phyloP scores from a whole-genome alignment of 2,113 vertebrate species.

The Acanthochromis polyacanthus region DNA sequence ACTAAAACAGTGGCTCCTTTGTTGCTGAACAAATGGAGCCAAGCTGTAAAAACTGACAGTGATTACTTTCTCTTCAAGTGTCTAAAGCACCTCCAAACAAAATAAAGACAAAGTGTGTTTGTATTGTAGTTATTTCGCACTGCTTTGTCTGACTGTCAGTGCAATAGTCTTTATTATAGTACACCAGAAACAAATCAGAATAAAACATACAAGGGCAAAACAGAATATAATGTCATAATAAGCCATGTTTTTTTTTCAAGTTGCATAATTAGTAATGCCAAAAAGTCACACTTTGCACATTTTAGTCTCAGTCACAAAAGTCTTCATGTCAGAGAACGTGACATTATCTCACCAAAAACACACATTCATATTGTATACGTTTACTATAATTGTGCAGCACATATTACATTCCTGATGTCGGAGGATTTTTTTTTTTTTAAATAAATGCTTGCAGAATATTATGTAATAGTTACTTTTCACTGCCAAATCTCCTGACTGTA shows the following conservation, averaged over 20 bases:
- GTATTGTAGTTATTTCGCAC: too few species aligned
- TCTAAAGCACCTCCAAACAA: too few species aligned
- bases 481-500: conserved; percentile 32
- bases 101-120: too few species aligned
- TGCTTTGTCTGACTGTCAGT: conserved; percentile 8
- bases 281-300: conserved; percentile 60
- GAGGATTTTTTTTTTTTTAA: background rate
- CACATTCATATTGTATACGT: conserved; percentile 45
- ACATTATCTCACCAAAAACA: conserved; percentile 47
- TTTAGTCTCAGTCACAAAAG: conserved; percentile 54
- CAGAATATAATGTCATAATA: conserved; percentile 8
- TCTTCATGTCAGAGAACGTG: conserved; percentile 14
- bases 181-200: conserved; percentile 57
- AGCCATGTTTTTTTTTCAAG: background rate
- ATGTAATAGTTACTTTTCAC: conserved; percentile 12
- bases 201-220: conserved; percentile 51
- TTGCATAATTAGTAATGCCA: conserved; percentile 39
- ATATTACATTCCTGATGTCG: background rate
- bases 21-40: too few species aligned
- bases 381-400: background rate
- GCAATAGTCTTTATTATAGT: conserved; percentile 71
- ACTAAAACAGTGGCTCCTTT: too few species aligned
- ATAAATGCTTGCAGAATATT: background rate
- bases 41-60: too few species aligned
- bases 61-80: too few species aligned